Conservation (phyloP, 53 echinoderm and acorn worm species). For the Echinarachnius parma region DNA sequence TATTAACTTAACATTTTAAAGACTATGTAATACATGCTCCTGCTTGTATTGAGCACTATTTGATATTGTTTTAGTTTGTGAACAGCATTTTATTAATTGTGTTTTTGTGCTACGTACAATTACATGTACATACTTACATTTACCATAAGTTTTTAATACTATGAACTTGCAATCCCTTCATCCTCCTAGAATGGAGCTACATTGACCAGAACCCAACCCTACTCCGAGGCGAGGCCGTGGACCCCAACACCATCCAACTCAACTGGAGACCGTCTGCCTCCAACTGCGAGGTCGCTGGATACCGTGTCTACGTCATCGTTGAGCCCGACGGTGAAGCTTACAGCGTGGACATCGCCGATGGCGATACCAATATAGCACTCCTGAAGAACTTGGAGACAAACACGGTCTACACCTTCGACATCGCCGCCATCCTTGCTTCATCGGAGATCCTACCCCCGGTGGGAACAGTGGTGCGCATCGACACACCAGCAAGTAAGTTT, state of each 20-base stretch:
- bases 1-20: no score
- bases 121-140: no score
- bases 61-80: no score
- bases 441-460: slow-evolving; percentile 30
- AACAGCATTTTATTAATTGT: no score
- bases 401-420: slow-evolving; percentile 64
- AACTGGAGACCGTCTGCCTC: slow-evolving; percentile 50
- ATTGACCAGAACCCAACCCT: slow-evolving; percentile 58
- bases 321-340: neutral
- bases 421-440: slow-evolving; percentile 58
- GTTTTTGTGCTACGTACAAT: no score
- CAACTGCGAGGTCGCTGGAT: slow-evolving; percentile 76
- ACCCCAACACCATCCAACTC: slow-evolving; percentile 61
- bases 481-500: slow-evolving; percentile 54
- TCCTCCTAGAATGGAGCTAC: neutral
- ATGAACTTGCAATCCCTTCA: no score
- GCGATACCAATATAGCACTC: slow-evolving; percentile 36
- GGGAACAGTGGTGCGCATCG: slow-evolving; percentile 42
- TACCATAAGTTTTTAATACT: no score
- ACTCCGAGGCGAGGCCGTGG: slow-evolving; percentile 59
- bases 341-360: slow-evolving; percentile 59
- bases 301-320: slow-evolving; percentile 36
- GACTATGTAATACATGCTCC: no score
- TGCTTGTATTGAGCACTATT: no score
- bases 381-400: slow-evolving; percentile 62